Conservation (phyloP, 92 coral and sea anemone genomes). For the Plumapathes pennacea region DNA sequence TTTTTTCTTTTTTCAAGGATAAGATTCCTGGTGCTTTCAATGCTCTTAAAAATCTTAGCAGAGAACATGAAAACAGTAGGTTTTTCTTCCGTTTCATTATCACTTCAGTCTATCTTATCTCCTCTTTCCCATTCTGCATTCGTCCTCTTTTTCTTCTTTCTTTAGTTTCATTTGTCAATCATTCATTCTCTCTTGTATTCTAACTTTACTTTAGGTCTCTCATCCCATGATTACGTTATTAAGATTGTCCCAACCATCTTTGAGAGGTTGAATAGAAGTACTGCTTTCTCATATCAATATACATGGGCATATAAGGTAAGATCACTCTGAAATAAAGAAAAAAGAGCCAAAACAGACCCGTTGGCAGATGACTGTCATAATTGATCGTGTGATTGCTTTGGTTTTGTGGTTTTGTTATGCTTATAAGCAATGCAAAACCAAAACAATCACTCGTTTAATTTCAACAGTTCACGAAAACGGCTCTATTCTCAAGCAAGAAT, state of each 20-base stretch:
- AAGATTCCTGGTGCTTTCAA: conserved; percentile 92
- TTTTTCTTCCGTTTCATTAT: not conserved
- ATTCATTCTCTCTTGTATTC: too few relatives aligned
- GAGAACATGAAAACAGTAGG: conserved; percentile 71
- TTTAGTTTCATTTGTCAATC: not conserved
- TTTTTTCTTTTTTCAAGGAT: conserved; percentile 49
- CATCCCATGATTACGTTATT: conserved; percentile 93
- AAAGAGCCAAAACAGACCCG: too few relatives aligned
- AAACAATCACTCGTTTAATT: too few relatives aligned
- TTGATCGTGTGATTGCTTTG: too few relatives aligned
- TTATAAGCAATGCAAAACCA: too few relatives aligned
- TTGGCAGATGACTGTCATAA: too few relatives aligned
- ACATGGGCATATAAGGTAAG: conserved; percentile 97
- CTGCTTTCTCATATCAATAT: conserved; percentile 86
- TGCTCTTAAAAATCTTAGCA: conserved; percentile 65
- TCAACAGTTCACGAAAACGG: too few relatives aligned
- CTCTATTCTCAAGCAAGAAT: too few relatives aligned
- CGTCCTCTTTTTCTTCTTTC: not conserved
- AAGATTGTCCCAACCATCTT: conserved; percentile 95
- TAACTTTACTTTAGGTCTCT: conserved; percentile 76
- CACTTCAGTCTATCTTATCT: not conserved
- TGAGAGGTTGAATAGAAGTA: conserved; percentile 89
- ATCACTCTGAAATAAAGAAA: too few relatives aligned
- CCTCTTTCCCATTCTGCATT: not conserved
- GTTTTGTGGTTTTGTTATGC: not conserved